phyloP scores from a whole-genome alignment of 2,797 vertebrate genomes.

The Eospalax fontanierii region DNA sequence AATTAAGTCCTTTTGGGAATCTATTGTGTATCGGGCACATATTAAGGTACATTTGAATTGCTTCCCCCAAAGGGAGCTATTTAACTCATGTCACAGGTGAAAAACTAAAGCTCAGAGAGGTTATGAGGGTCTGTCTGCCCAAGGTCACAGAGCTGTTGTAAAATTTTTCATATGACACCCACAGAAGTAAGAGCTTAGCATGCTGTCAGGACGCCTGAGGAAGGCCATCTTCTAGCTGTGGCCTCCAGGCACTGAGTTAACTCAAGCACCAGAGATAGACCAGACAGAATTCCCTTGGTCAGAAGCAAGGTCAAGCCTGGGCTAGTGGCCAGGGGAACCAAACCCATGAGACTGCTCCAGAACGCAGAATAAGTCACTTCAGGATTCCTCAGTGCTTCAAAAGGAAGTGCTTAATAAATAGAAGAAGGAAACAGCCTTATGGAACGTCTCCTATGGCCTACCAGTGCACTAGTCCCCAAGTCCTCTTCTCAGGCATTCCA shows the following conservation, averaged over 20 bases:
- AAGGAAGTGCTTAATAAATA: conserved; percentile 70
- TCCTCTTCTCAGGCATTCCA: conserved; percentile 22
- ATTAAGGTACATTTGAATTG: neutral
- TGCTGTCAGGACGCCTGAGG: conserved; percentile 16
- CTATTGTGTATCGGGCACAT: neutral
- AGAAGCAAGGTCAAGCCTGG: conserved; percentile 56
- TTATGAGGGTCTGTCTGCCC: neutral
- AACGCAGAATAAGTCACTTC: conserved; percentile 34
- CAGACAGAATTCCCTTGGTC: conserved; percentile 44
- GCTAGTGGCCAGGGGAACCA: conserved; percentile 5
- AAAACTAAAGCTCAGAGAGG: conserved; percentile 54
- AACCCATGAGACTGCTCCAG: conserved; percentile 46
- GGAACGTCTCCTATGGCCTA: neutral
- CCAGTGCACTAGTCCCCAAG: neutral
- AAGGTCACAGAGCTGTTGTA: conserved; percentile 29
- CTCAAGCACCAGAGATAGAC: neutral
- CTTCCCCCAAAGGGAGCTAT: conserved; percentile 1
- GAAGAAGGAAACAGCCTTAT: conserved; percentile 64
- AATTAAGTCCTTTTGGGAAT: neutral
- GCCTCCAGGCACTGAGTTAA: conserved; percentile 13
- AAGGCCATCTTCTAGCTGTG: conserved; percentile 45
- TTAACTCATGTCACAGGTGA: conserved; percentile 60
- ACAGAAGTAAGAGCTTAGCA: neutral
- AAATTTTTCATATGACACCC: conserved; percentile 22
- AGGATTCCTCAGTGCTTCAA: conserved; percentile 29